A percentile compares a stretch with the other conserved stretches of the same genome.
Evolutionary conservation across 2,113 vertebrate genomes (phyloP).

Genomic region (Dermatemys mawii): DNA sequence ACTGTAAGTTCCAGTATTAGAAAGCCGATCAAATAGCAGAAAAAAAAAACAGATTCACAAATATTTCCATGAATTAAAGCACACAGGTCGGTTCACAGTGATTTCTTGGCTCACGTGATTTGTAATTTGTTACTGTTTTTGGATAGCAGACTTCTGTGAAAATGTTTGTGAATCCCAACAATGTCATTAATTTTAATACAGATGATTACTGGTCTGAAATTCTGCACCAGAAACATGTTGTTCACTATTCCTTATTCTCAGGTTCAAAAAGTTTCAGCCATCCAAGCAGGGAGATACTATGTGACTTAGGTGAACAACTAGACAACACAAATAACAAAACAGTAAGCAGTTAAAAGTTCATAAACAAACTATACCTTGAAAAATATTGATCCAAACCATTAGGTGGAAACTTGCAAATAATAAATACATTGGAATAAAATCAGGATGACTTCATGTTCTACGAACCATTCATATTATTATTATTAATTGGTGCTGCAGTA

Average conservation of each 20-base stretch:
- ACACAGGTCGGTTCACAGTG: neutral
- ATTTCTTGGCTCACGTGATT: neutral
- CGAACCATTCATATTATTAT: neutral
- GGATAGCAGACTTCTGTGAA: neutral
- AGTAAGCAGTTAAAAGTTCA: neutral
- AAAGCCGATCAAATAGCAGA: neutral
- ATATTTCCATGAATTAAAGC: neutral
- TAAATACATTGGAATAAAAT: neutral
- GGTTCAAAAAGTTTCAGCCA: neutral
- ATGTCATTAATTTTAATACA: neutral
- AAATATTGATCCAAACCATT: neutral
- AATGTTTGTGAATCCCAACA: neutral
- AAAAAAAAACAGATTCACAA: neutral
- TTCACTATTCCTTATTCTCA: neutral
- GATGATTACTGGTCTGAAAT: neutral
- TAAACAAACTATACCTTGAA: neutral
- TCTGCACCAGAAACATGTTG: rapidly evolving
- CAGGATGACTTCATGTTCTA: neutral
- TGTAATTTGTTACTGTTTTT: neutral
- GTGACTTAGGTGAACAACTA: neutral
- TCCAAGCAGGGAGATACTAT: neutral
- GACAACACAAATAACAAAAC: neutral
- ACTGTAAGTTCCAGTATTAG: neutral
- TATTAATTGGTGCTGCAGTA: neutral
- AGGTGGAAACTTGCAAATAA: neutral